Evolutionary conservation across 2,113 vertebrate species (phyloP), one percentile per base, ranked within the genome.

Genomic region (Coreoperca whiteheadi): DNA sequence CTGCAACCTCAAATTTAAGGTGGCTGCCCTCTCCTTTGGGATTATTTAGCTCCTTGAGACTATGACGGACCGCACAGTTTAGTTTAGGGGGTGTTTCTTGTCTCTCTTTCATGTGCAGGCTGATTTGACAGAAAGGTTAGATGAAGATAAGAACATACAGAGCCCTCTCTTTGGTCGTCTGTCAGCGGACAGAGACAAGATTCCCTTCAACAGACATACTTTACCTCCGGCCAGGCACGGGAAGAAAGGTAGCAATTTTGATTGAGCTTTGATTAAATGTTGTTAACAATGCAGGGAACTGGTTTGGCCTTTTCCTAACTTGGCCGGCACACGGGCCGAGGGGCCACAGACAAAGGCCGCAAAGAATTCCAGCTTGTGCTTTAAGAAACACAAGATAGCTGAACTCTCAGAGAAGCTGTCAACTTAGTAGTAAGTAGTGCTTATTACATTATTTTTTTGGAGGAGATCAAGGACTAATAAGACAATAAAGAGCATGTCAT

Each of bases 141-240:
- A 96, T 96, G 77, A 11, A 96, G 96, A 97, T 97, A 96, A 96
- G 95, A 43, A 84, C 86, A 83, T 86, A 96, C 95, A 97, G 95
- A 94, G 90, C 79, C 90, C 89, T 93, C 85, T 93, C 94, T 96
- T 95, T 91, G 94, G 94, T 95, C 79, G 82, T 91, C 90, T 93
- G 93, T 94, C 93, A 94, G 88, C 90, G 82, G 87, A 93, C 67
- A 85, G 86, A 90, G 91, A 93, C 88, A 68, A 68, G 74, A 82
- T 65, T 85, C 77, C 81, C 91, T 94, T 88, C 82, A 83, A 93
- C 77, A 90, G 90, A 92, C 93, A 94, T 80, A 95, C 94, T 96
- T 96, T 92, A 88, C 92, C 93, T 94, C 94, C 92, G 85, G 83
- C 77, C 64, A 67, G 91, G 95, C 95, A 88, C 91, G 74, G 88